Conservation (phyloP, 2,888 invertebrate species). For the Zootermopsis nevadensis region DNA sequence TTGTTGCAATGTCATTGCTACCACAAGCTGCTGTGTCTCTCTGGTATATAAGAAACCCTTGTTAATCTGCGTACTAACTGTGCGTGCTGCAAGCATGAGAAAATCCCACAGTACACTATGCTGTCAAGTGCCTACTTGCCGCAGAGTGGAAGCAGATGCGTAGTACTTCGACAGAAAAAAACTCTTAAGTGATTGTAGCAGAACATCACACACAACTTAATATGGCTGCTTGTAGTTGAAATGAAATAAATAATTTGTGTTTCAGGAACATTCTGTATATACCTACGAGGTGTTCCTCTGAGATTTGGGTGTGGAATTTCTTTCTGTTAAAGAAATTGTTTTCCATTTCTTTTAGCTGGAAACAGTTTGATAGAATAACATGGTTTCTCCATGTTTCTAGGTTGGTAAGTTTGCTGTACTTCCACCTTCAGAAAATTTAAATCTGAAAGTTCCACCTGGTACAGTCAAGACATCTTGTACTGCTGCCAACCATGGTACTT, state of each 20-base stretch:
- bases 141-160: not conserved
- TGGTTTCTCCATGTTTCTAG: constrained; percentile 20
- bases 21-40: not conserved
- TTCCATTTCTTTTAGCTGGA: too few relatives aligned
- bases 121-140: not conserved
- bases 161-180: too few relatives aligned
- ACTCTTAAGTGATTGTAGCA: too few relatives aligned
- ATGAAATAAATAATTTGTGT: too few relatives aligned
- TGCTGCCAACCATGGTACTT: constrained; percentile 23
- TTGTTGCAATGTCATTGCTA: not conserved
- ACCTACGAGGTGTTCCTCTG: too few relatives aligned
- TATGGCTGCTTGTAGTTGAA: too few relatives aligned
- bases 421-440: constrained; percentile 55
- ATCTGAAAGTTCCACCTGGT: constrained; percentile 29
- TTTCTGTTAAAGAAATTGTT: too few relatives aligned
- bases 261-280: too few relatives aligned
- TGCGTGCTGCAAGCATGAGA: not conserved
- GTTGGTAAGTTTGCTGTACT: constrained; percentile 78
- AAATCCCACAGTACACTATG: not conserved
- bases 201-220: too few relatives aligned
- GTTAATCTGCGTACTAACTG: not conserved
- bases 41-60: too few relatives aligned
- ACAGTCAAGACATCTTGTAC: not conserved
- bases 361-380: too few relatives aligned
- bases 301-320: too few relatives aligned